A percentile compares a stretch with the other conserved stretches of the same genome.
phyloP scores from a whole-genome alignment of 2,113 vertebrate genomes.

The Muntiacus muntjak region DNA sequence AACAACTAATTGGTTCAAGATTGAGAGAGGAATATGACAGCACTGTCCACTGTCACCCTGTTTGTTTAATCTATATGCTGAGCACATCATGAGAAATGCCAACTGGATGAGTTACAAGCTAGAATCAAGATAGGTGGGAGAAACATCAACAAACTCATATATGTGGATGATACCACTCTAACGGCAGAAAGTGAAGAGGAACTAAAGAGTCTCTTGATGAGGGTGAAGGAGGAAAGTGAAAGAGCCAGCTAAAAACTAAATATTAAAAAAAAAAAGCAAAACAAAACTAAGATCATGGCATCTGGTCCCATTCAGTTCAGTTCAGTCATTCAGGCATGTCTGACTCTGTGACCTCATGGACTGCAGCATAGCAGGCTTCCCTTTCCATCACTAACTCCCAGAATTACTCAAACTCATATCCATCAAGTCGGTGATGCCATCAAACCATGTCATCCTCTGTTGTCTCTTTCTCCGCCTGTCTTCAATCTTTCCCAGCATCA shows the following conservation, averaged over 20 bases:
- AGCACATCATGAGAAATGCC: neutral
- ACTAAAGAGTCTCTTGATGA: neutral
- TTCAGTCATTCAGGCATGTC: neutral
- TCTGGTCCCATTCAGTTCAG: neutral
- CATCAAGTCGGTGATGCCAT: fast-evolving
- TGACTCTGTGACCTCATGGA: neutral
- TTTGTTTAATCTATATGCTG: neutral
- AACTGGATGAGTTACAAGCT: neutral
- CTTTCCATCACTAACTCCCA: neutral
- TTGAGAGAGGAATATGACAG: neutral
- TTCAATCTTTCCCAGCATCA: neutral
- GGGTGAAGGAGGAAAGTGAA: neutral
- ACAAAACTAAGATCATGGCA: neutral
- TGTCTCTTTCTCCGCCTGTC: fast-evolving
- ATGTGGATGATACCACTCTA: neutral
- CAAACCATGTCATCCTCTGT: neutral
- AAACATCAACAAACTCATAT: neutral
- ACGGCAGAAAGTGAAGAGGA: neutral
- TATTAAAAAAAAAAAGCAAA: neutral
- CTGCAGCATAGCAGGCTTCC: neutral
- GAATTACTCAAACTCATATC: neutral
- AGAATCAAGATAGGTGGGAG: neutral
- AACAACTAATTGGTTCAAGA: neutral
- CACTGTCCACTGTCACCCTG: neutral
- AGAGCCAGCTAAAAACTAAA: neutral